Evolutionary conservation across 2,888 invertebrate species (phyloP).

Genomic region (Thereva nobilitata): DNA sequence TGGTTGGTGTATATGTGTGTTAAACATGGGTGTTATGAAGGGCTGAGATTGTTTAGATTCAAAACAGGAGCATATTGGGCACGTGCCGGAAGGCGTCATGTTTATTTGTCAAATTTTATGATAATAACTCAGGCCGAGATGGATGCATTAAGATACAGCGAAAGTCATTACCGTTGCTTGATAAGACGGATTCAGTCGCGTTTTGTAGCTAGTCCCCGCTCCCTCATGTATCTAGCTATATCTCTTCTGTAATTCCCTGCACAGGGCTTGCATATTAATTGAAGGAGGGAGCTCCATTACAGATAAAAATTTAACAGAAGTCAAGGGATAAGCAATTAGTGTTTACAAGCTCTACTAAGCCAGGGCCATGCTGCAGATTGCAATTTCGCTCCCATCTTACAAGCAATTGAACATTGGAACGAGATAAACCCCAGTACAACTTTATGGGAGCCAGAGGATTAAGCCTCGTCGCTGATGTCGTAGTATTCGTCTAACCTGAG

Average conservation of each 20-base stretch:
- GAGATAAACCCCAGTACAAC: conserved; percentile 8
- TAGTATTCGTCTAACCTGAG: conserved; percentile 9
- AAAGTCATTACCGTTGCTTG: too few relatives aligned
- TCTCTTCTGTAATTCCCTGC: too few relatives aligned
- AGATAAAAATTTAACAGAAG: too few relatives aligned
- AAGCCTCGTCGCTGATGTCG: conserved; percentile 1
- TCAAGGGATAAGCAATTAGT: neutral
- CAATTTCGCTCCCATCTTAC: conserved; percentile 4
- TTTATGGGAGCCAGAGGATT: conserved; percentile 19
- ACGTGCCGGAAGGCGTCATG: conserved; percentile 43
- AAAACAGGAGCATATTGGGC: conserved; percentile 17
- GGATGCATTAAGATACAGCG: neutral
- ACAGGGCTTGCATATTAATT: too few relatives aligned
- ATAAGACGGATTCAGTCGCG: too few relatives aligned
- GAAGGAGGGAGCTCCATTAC: too few relatives aligned
- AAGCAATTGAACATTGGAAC: conserved; percentile 10
- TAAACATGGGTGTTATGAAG: conserved; percentile 3
- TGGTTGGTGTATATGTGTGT: neutral
- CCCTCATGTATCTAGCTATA: too few relatives aligned
- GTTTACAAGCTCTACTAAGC: neutral
- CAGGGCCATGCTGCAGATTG: conserved; percentile 5
- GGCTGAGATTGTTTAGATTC: conserved; percentile 32
- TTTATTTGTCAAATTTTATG: conserved; percentile 40
- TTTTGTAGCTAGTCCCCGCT: too few relatives aligned
- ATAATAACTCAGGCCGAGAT: conserved; percentile 10